Percentiles rank a stretch among this genome's conserved stretches.
Evolutionary conservation across 1,140 invertebrate genomes (phyloP).

Genomic region (Drosophila takahashii): DNA sequence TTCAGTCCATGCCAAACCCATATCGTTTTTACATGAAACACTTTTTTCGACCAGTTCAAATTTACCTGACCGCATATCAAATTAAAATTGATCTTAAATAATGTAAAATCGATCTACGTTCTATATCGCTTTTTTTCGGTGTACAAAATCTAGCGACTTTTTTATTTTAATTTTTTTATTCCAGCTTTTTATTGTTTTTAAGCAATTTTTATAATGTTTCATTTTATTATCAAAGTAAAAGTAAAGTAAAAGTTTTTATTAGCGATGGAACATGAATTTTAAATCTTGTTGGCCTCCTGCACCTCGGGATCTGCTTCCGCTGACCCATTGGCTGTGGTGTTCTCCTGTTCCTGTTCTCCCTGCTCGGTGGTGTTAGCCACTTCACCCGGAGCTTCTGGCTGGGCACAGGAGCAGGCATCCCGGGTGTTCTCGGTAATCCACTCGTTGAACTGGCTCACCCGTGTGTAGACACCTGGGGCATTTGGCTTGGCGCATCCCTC

Average conservation of each 20-base stretch:
- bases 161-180: no score
- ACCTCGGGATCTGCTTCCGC: constrained; percentile 27
- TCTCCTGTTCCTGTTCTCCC: constrained; percentile 5
- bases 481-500: constrained; percentile 92
- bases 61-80: no score
- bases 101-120: no score
- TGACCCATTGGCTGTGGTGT: constrained; percentile 7
- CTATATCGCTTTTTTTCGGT: no score
- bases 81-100: no score
- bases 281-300: constrained; percentile 46
- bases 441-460: constrained; percentile 91
- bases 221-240: not conserved
- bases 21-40: no score
- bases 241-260: constrained; percentile 7
- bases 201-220: not conserved
- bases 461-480: constrained; percentile 93
- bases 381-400: constrained; percentile 27
- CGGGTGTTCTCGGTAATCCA: constrained; percentile 89
- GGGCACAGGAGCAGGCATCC: constrained; percentile 88
- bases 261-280: not conserved
- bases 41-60: no score
- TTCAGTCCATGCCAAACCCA: no score
- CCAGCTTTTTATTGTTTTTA: no score
- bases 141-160: no score
- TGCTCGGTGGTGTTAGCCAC: constrained; percentile 37